Base-by-base conservation (phyloP, 2,113 vertebrate species). In the Chaetorhynchus papuensis region DNA sequence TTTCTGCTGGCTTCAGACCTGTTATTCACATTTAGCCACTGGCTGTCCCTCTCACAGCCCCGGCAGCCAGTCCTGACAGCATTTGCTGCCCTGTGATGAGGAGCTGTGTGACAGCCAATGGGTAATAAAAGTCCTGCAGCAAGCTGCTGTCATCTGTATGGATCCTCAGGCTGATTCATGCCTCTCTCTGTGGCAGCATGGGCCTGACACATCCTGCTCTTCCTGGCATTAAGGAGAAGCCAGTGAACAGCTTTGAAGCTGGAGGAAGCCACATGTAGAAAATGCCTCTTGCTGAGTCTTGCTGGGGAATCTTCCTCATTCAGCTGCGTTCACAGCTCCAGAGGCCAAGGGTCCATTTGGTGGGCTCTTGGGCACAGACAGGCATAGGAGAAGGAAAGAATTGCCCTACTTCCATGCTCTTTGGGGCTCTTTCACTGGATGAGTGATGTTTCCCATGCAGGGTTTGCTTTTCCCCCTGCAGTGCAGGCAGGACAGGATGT, bases 241-340 rank as follows among this genome's bases (percentile, higher is more conserved):
- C 74, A 50, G 41, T 18, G 60, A 61, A 41, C n/a, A 87, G 45
- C 64, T 65, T 61, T 53, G 42, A 22, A 4, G n/a, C 50, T 12
- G 19, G 26, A 77, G 64, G 50, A 76, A 61, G 27, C 30, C 57
- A 45, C 53, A 13, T 24, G 14, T 14, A 30, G n/a, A 39, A 74
- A 61, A 70, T 15, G 11, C 31, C 22, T 63, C 35, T 72, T 0
- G 0, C 72, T 59, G 21, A 70, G n/a, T 37, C 39, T 57, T 33
- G 39, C 23, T 1, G 2, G 31, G 35, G 41, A 60, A 60, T 52
- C 14, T 45, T 68, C 60, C 44, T 74, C 3, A 0, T 23, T 26
- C 1, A 1, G 31, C 31, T 30, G 7, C 0, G 0, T 23, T 45
- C 49, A 53, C 44, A 11, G 27, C 53, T 68, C 10, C 64, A 64